A percentile compares a stretch with the other conserved stretches of the same genome.
phyloP scores from a whole-genome alignment of 2,797 vertebrate genomes.

The Zalophus californianus region DNA sequence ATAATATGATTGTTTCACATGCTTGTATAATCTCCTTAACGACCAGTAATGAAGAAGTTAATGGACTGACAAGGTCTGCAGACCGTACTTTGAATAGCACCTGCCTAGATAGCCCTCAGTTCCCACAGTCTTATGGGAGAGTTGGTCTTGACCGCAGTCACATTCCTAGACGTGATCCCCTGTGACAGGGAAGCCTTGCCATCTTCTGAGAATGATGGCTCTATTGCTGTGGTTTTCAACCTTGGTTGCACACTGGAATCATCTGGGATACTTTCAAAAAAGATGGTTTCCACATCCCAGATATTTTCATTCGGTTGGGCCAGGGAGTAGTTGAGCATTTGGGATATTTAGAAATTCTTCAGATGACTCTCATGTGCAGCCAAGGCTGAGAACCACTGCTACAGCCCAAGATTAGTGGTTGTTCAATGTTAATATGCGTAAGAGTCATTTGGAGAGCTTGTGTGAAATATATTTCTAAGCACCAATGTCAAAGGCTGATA shows the following conservation, averaged over 20 bases:
- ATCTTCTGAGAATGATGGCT: background rate
- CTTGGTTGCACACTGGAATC: background rate
- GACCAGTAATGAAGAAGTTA: background rate
- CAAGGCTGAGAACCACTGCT: background rate
- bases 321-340: background rate
- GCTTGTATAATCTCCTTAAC: background rate
- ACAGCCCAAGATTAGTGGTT: background rate
- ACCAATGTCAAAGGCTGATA: background rate
- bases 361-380: background rate
- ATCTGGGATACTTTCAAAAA: background rate
- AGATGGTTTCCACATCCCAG: background rate
- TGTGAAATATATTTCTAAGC: background rate
- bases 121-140: background rate
- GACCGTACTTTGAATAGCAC: background rate
- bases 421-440: background rate
- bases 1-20: background rate
- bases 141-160: background rate
- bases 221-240: background rate
- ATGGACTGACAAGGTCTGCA: background rate
- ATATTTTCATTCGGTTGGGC: background rate
- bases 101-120: background rate
- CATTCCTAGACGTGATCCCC: background rate
- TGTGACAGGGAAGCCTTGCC: background rate
- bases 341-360: background rate
- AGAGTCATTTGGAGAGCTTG: background rate